phyloP scores from a whole-genome alignment of 2,797 vertebrate species.

The Euphonia xanthogaster region DNA sequence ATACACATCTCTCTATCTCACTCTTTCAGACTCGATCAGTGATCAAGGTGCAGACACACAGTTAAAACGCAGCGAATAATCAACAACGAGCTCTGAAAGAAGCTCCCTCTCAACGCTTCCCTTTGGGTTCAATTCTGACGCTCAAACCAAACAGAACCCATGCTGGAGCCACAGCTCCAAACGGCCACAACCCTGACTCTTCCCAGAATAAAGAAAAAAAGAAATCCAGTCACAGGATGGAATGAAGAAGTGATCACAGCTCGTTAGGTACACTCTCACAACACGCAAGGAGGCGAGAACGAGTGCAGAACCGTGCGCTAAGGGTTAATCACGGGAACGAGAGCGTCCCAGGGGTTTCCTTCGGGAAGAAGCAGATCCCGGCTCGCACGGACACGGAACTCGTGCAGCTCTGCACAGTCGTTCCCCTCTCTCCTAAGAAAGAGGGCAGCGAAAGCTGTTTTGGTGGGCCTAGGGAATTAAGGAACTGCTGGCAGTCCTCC shows the following conservation, averaged over 20 bases:
- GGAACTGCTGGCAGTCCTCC: rapidly evolving
- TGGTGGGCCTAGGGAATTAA: rapidly evolving
- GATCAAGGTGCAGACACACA: too few relatives aligned
- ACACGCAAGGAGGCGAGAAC: rapidly evolving
- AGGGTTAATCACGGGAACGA: rapidly evolving
- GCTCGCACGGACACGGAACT: neutral
- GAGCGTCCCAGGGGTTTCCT: rapidly evolving
- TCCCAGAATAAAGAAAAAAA: neutral
- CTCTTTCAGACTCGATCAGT: neutral
- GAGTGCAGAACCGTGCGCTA: rapidly evolving
- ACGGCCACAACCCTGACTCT: neutral
- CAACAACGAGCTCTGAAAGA: neutral
- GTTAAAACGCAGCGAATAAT: neutral
- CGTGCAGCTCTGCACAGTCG: neutral
- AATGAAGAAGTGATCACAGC: neutral
- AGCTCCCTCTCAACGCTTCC: neutral
- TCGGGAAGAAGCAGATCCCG: neutral
- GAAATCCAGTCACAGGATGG: rapidly evolving
- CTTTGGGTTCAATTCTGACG: neutral
- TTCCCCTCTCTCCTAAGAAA: rapidly evolving
- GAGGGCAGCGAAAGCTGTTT: rapidly evolving
- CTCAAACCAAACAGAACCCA: neutral
- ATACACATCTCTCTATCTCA: rapidly evolving
- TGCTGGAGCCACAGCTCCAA: neutral
- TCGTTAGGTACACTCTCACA: neutral